These are phyloP conservation scores for Agrochola macilenta DNA, from an alignment of 2,888 invertebrate genomes.

Conservation along the genomic window DNA sequence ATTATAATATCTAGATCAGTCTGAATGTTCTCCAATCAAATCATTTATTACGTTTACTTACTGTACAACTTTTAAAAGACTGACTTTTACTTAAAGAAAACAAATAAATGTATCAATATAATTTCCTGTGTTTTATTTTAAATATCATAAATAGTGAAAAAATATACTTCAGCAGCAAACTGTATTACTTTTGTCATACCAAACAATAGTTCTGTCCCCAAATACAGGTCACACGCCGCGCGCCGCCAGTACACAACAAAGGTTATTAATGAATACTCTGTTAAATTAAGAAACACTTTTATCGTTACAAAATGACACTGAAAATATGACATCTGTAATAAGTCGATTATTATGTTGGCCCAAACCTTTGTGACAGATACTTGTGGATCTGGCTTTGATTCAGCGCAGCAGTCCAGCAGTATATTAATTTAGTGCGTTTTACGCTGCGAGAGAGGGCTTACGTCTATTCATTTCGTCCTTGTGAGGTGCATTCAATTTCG, in stretches of 20 bases:
- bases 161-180: not conserved
- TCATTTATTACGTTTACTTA: not conserved
- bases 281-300: conserved; percentile 18
- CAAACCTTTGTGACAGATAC: conserved; percentile 54
- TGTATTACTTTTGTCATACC: conserved; percentile 26
- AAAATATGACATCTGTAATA: conserved; percentile 26
- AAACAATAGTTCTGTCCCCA: conserved; percentile 42
- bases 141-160: not conserved
- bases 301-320: not conserved
- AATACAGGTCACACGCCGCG: conserved; percentile 42
- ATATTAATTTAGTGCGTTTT: conserved; percentile 69
- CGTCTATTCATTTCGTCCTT: conserved; percentile 64
- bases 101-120: conserved; percentile 18
- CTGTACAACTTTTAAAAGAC: conserved; percentile 7
- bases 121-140: conserved; percentile 21
- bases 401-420: conserved; percentile 51
- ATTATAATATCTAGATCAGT: not conserved
- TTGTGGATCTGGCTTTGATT: conserved; percentile 56
- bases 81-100: conserved; percentile 3
- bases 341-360: conserved; percentile 49
- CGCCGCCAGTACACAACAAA: conserved; percentile 46
- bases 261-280: conserved; percentile 36
- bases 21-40: not conserved
- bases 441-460: conserved; percentile 62
- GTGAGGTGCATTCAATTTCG: conserved; percentile 57